Evolutionary conservation across 2,888 invertebrate genomes (phyloP), one percentile per base, ranked within the genome.

Genomic region (Teleogryllus oceanicus): DNA sequence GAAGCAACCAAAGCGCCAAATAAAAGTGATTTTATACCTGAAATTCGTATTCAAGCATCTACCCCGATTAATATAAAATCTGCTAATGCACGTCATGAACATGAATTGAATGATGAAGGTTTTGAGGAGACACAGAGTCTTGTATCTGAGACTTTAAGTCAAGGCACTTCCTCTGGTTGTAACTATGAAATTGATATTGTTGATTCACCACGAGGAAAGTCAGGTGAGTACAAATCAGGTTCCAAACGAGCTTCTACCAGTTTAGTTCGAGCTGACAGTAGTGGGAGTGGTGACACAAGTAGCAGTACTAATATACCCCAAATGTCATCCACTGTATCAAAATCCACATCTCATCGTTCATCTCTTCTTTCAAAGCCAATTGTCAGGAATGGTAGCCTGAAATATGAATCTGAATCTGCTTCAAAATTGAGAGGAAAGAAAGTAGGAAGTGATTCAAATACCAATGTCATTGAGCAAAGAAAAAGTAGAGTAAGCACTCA

Each of bases 121-220:
- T 96, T 96, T 85, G 96, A 96, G 86, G 96, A 96, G 88, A 95
- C 95, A 0, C 95, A 95, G 85, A 95, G 95, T 85, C 88, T 96
- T 79, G 94, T 95, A 84, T 95, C 95, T 0, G 95, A 95, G 86
- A 95, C 94, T 11, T 92, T 94, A 4, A 95, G 95, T 77, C 95
- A 95, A 84, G 95, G 94, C 76, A 94, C 94, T 0, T 94, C 94
- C 0, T 91, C 91, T 11, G 92, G 92, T 83, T 80, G 76, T 76
- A 94, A 88, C 83, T 88, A 87, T 81, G 88, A 93, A 84, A 91
- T 77, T 92, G 2, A 80, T 78, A 78, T 75, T 16, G 75, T 78
- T 24, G 78, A 78, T 75, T 77, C 77, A 24, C 51, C 80, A 76
- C 49, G 13, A n/a, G 24, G 49, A 77, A 37, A 77, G 20, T 37